A percentile compares a stretch with the other conserved stretches of the same genome.
phyloP scores from a whole-genome alignment of 2,888 invertebrate genomes.

The Phaonia tiefii region DNA sequence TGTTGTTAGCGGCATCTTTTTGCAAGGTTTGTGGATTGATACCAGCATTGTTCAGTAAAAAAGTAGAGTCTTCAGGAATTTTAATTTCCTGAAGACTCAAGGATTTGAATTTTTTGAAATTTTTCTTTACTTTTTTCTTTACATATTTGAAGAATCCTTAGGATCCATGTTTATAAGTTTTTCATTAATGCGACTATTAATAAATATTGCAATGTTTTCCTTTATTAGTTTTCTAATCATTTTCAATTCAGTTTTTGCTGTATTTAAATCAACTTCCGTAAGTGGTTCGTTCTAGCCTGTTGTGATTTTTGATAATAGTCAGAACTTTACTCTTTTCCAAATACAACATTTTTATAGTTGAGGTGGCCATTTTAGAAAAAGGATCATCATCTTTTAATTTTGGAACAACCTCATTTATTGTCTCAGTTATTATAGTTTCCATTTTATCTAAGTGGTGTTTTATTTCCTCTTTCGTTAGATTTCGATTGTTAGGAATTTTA shows the following conservation, averaged over 20 bases:
- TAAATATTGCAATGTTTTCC: not conserved
- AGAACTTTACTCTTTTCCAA: no score
- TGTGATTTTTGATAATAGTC: no score
- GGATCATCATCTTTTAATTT: conserved; percentile 6
- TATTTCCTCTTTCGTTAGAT: conserved; percentile 23
- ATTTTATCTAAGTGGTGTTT: not conserved
- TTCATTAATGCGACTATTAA: not conserved
- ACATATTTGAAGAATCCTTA: conserved; percentile 21
- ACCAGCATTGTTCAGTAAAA: not conserved
- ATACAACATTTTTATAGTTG: no score
- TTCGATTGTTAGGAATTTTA: not conserved
- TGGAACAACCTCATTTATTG: not conserved
- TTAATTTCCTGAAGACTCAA: conserved; percentile 11
- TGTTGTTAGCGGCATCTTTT: not conserved
- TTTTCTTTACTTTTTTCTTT: conserved; percentile 16
- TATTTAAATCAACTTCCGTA: not conserved
- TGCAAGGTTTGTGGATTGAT: not conserved
- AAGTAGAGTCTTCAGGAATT: not conserved
- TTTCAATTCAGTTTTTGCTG: conserved; percentile 6
- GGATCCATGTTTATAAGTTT: conserved; percentile 9
- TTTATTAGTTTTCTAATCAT: conserved; percentile 25
- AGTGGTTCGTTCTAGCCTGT: no score
- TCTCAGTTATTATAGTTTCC: not conserved
- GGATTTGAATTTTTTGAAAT: conserved; percentile 19
- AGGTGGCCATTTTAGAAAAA: not conserved